Conservation (phyloP, 2,113 vertebrate genomes). For the Paradoxurus hermaphroditus region DNA sequence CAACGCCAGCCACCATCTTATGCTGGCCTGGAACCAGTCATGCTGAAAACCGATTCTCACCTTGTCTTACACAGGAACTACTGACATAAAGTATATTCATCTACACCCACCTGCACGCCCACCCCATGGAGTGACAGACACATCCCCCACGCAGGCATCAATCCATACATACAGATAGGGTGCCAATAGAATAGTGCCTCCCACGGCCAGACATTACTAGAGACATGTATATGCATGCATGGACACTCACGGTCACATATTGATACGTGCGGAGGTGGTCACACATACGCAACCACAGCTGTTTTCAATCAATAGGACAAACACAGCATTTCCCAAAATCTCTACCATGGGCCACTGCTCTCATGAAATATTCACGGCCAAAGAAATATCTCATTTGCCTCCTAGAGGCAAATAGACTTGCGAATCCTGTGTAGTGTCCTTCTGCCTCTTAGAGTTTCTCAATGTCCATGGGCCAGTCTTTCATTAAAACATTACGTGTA, state of each 20-base stretch:
- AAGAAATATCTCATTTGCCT: background rate
- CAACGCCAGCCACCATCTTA: conserved; percentile 23
- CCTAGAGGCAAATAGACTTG: background rate
- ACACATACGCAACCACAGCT: background rate
- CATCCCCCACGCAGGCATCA: background rate
- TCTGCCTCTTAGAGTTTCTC: background rate
- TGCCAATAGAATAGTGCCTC: background rate
- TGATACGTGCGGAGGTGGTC: background rate
- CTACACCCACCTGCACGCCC: background rate
- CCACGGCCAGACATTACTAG: background rate
- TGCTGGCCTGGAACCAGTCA: conserved; percentile 44
- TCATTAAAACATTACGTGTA: background rate
- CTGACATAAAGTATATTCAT: background rate
- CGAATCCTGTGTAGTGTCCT: fast-evolving
- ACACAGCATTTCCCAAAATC: background rate
- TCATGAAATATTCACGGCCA: background rate
- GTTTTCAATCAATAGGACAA: background rate
- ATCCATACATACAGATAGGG: background rate
- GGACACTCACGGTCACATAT: background rate
- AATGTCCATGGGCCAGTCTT: background rate
- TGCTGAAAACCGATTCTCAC: conserved; percentile 48
- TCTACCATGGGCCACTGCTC: background rate
- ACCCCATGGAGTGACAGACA: background rate
- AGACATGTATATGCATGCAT: fast-evolving
- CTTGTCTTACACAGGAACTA: conserved; percentile 25